Evolutionary conservation across 2,113 vertebrate species (phyloP).

Genomic region (Cervus canadensis): DNA sequence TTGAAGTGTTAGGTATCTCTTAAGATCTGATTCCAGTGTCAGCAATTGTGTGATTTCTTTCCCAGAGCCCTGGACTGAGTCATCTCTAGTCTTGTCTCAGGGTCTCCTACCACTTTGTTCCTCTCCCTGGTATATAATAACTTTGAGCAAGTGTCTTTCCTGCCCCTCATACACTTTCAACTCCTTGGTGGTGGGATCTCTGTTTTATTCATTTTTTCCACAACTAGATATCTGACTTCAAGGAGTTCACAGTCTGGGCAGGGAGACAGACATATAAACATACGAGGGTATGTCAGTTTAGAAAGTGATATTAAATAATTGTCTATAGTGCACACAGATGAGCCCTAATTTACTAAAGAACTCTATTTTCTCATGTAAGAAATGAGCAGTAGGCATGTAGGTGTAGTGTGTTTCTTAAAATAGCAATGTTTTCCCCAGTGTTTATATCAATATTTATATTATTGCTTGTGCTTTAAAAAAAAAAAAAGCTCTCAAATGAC

Average conservation of each 20-base stretch:
- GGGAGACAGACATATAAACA: not conserved
- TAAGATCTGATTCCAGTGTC: not conserved
- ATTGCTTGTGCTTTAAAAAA: conserved; percentile 18
- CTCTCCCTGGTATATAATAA: not conserved
- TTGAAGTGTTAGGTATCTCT: not conserved
- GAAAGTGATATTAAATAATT: conserved; percentile 18
- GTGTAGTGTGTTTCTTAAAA: conserved; percentile 72
- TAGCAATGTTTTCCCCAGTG: conserved; percentile 68
- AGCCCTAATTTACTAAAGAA: conserved; percentile 73
- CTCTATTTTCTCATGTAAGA: conserved; percentile 70
- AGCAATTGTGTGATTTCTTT: not conserved
- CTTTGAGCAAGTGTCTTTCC: not conserved
- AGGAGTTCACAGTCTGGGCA: not conserved
- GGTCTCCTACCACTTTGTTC: not conserved
- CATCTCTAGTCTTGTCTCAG: not conserved
- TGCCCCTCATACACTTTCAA: rapidly evolving
- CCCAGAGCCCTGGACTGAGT: not conserved
- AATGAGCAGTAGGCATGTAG: conserved; percentile 68
- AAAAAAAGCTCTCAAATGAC: conserved; percentile 43
- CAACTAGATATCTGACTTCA: not conserved
- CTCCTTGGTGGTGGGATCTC: not conserved
- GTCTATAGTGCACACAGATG: not conserved
- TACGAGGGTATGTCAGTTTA: not conserved
- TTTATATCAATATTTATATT: conserved; percentile 56
- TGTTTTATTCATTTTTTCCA: not conserved